phyloP scores from a whole-genome alignment of 1,140 invertebrate species.

The Drosophila hydei region DNA sequence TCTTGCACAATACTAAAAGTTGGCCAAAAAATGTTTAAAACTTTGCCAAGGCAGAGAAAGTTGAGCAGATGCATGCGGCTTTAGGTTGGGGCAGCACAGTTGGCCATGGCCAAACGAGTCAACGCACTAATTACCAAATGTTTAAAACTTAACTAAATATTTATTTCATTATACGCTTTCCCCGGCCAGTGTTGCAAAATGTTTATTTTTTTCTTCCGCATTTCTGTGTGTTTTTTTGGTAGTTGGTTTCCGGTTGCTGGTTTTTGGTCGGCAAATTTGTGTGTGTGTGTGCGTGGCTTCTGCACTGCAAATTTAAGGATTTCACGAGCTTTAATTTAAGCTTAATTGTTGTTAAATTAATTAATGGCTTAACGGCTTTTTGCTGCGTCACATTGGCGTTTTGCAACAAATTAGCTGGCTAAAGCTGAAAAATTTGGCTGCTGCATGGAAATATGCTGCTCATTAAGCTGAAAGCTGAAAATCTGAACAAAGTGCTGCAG shows the following conservation, averaged over 20 bases:
- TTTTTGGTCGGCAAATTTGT: constrained; percentile 5
- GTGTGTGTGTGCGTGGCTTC: constrained; percentile 7
- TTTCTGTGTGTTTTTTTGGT: constrained; percentile 13
- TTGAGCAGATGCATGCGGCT: constrained; percentile 45
- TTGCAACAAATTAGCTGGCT: neutral
- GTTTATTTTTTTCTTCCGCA: constrained; percentile 3
- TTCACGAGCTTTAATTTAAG: constrained; percentile 53
- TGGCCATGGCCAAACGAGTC: constrained; percentile 25
- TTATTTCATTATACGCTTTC: constrained; percentile 71
- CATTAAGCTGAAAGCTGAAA: neutral
- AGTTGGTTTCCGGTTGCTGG: constrained; percentile 26
- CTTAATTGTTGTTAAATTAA: constrained; percentile 75
- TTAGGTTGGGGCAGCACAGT: constrained; percentile 39
- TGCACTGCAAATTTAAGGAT: constrained; percentile 24
- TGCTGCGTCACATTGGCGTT: constrained; percentile 1
- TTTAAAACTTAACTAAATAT: constrained; percentile 74
- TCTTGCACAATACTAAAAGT: constrained; percentile 39
- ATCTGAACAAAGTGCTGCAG: too few relatives aligned
- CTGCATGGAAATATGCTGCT: neutral
- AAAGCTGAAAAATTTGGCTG: neutral
- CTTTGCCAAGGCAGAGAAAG: neutral
- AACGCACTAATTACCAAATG: constrained; percentile 70
- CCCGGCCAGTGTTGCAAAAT: constrained; percentile 30
- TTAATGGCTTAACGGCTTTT: constrained; percentile 50
- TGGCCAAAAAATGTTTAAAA: constrained; percentile 7